These are phyloP conservation scores for Anolis sagrei DNA, from an alignment of 2,113 vertebrate genomes.

Conservation along the genomic window DNA sequence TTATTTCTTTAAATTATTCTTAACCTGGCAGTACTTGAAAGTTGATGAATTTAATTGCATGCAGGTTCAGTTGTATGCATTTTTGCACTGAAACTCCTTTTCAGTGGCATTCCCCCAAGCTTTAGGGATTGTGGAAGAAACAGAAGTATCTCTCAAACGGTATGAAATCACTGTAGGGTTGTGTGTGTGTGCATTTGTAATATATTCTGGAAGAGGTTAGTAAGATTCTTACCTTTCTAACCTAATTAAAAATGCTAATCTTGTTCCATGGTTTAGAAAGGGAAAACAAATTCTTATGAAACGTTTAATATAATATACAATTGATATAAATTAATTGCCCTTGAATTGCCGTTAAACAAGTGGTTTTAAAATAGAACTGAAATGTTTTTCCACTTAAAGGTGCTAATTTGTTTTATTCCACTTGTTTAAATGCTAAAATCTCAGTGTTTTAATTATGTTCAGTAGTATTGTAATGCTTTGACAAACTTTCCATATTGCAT, in stretches of 20 bases:
- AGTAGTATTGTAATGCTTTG: slow-evolving; percentile 20
- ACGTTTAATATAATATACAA: slow-evolving; percentile 59
- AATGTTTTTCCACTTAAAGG: slow-evolving; percentile 52
- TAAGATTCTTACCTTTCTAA: slow-evolving; percentile 52
- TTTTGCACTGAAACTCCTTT: slow-evolving; percentile 25
- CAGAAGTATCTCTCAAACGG: slow-evolving; percentile 48
- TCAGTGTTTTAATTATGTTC: slow-evolving; percentile 41
- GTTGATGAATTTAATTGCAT: slow-evolving; percentile 67
- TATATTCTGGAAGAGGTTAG: slow-evolving; percentile 44
- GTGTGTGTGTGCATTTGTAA: neutral
- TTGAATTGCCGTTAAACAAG: slow-evolving; percentile 53
- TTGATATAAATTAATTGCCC: slow-evolving; percentile 47
- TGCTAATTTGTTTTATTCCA: slow-evolving; percentile 60
- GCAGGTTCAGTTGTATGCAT: slow-evolving; percentile 53
- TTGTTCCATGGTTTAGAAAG: slow-evolving; percentile 56
- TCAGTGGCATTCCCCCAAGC: neutral
- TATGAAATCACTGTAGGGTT: slow-evolving; percentile 34
- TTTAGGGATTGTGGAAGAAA: slow-evolving; percentile 61
- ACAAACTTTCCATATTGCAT: slow-evolving; percentile 20
- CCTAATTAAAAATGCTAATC: slow-evolving; percentile 59
- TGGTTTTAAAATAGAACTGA: slow-evolving; percentile 51
- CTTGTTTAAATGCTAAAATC: slow-evolving; percentile 60
- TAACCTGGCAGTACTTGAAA: slow-evolving; percentile 64
- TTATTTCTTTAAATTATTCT: slow-evolving; percentile 49
- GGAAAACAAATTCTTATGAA: slow-evolving; percentile 55